Evolutionary conservation across 2,113 vertebrate genomes (phyloP), one percentile per base, ranked within the genome.

Genomic region (Alces alces): DNA sequence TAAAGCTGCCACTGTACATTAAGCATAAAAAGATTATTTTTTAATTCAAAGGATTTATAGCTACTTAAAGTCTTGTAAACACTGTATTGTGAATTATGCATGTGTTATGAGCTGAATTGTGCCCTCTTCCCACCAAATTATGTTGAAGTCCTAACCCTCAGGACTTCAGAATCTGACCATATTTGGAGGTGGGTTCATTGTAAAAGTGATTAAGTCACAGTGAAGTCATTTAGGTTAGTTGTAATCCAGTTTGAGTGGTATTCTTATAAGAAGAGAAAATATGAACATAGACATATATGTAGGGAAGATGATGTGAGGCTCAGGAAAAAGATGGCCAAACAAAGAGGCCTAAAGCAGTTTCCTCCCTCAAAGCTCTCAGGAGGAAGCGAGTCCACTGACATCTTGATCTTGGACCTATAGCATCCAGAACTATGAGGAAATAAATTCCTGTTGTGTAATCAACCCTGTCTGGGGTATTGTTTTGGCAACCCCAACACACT

Each of bases 21-120:
- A 94, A 73, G 6, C 2, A 60, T 2, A 54, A 94, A 98, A 54
- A 33, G 30, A 27, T 97, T 89, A 83, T 55, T 80, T 97, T 91
- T 55, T 78, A 80, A 91, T 82, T 60, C 12, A 89, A 58, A 92
- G 50, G 64, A 92, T 33, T 91, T 87, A 19, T 33, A 76, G 14
- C 17, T 88, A 82, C 21, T 17, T 96, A 25, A 93, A 97, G 76
- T 89, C 87, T 95, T 61, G 12, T 30, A 54, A 52, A 89, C 39
- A 28, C 14, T 78, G 15, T 39, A 47, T 39, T 78, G 27, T 86
- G 15, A 92, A 11, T 39, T 80, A 45, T 84, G 7, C 50, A 16
- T 76, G 6, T 73, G 13, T 70, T 90, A 64, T 13, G 15, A 16
- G 25, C 1, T 58, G 17, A 91, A 73, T 45, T 90, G 9, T 43